Conservation (phyloP, 1,140 invertebrate species). For the Drosophila subpulchrella region DNA sequence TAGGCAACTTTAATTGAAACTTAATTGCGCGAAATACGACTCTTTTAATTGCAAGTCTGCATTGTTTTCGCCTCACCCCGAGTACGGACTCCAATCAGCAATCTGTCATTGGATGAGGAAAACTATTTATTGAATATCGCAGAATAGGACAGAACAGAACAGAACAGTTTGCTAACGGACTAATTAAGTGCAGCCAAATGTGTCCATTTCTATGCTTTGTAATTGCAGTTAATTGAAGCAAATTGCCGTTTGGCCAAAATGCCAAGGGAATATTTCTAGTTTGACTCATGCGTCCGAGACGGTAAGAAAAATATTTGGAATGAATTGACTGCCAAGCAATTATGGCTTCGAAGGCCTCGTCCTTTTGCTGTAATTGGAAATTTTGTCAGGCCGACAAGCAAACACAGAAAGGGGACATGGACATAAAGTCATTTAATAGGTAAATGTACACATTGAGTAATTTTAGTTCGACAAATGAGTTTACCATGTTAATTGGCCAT, state of each 20-base stretch:
- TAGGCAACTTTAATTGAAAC: slow-evolving; percentile 69
- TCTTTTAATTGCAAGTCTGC: slow-evolving; percentile 41
- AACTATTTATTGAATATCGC: slow-evolving; percentile 67
- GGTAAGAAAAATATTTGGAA: slow-evolving; percentile 49
- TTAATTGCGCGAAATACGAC: slow-evolving; percentile 47
- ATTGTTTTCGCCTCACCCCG: neutral
- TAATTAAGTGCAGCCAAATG: slow-evolving; percentile 66
- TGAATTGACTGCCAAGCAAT: slow-evolving; percentile 33
- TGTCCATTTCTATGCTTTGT: slow-evolving; percentile 29
- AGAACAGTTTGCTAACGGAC: slow-evolving; percentile 43
- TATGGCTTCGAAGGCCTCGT: neutral
- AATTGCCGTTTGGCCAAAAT: slow-evolving; percentile 65
- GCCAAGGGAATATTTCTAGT: slow-evolving; percentile 34
- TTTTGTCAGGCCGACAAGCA: slow-evolving; percentile 11
- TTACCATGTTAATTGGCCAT: neutral
- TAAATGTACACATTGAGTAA: neutral
- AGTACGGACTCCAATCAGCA: slow-evolving; percentile 26
- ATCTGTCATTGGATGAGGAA: slow-evolving; percentile 26
- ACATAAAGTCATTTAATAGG: slow-evolving; percentile 41
- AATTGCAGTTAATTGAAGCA: slow-evolving; percentile 75
- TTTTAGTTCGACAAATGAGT: neutral
- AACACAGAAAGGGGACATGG: slow-evolving; percentile 1
- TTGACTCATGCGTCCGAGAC: neutral
- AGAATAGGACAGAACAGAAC: neutral
- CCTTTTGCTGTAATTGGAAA: slow-evolving; percentile 48